Evolutionary conservation across 2,888 invertebrate species (phyloP), one percentile per base, ranked within the genome.

Genomic region (Dicycla oo): DNA sequence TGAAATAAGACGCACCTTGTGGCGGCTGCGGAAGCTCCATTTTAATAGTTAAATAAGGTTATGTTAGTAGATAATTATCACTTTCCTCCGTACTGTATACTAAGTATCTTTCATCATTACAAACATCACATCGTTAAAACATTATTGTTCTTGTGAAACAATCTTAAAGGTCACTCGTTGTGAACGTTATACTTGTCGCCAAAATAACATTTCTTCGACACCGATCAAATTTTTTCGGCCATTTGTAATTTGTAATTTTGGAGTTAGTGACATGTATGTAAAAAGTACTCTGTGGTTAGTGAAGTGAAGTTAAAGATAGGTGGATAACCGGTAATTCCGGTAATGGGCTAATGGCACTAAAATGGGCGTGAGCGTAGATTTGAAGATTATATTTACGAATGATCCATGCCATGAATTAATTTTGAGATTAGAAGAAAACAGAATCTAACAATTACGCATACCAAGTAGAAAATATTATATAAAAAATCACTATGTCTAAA

Each of bases 1-100:
- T 70, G 26, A 68, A 68, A 47, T 34, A 40, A 51, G 58, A 69
- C 62, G 67, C 94, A 97, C 97, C 97, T 96, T 96, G 97, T 80
- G 97, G 97, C 70, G 97, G 96, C 89, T 97, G 97, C 57, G 95
- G 95, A 85, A 95, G 94, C 91, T 95, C 95, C 95, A 95, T 95
- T 94, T 94, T 86, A 80, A 75, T 81, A 80, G 65, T 77, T 76
- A 88, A 90, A 89, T 91, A 92, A 93, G 94, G 95, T 95, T 95
- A 95, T 73, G 81, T 82, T 83, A 65, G 64, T 65, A 78, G 72
- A 78, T 68, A 83, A 72, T 70, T 69, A 76, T 57, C 58, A 78
- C 61, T 69, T 74, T 77, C 38, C 47, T 77, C 67, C 54, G 61
- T 57, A 68, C 51, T 49, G 49, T 49, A 61, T 53, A 68, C 58